These are phyloP conservation scores for Ophonus ardosiacus DNA, from an alignment of 2,888 invertebrate genomes.

Conservation along the genomic window DNA sequence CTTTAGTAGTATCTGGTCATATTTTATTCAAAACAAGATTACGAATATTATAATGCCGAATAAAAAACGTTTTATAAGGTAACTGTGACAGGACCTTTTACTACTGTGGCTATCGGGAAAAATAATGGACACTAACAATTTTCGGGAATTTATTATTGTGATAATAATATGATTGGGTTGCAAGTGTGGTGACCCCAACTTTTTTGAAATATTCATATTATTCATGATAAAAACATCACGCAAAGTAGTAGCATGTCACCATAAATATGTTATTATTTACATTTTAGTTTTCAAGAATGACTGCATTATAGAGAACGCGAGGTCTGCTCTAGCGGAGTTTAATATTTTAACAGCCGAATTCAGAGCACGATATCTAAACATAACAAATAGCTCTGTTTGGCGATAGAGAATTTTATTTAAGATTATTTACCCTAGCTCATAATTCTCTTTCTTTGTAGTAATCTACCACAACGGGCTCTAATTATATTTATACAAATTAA, in stretches of 20 bases:
- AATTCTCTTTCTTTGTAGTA: slow-evolving; percentile 24
- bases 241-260: slow-evolving; percentile 49
- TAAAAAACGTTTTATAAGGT: too few relatives aligned
- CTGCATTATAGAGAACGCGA: slow-evolving; percentile 36
- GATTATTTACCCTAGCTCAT: slow-evolving; percentile 11
- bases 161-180: neutral
- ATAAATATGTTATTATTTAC: slow-evolving; percentile 62
- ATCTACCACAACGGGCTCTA: neutral
- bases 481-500: slow-evolving; percentile 1
- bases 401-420: slow-evolving; percentile 30
- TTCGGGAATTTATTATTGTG: neutral
- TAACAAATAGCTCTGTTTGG: slow-evolving; percentile 20
- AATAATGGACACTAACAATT: neutral
- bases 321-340: slow-evolving; percentile 2
- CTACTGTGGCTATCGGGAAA: too few relatives aligned
- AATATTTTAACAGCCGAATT: slow-evolving; percentile 44
- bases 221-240: slow-evolving; percentile 52
- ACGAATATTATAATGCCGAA: too few relatives aligned
- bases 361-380: slow-evolving; percentile 20
- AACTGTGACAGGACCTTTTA: too few relatives aligned
- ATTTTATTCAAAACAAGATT: too few relatives aligned
- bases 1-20: too few relatives aligned
- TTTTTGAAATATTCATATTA: slow-evolving; percentile 56
- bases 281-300: slow-evolving; percentile 59
- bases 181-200: slow-evolving; percentile 6